Evolutionary conservation across 2,113 vertebrate species (phyloP).

Genomic region (Dolichallabes microphthalmus): DNA sequence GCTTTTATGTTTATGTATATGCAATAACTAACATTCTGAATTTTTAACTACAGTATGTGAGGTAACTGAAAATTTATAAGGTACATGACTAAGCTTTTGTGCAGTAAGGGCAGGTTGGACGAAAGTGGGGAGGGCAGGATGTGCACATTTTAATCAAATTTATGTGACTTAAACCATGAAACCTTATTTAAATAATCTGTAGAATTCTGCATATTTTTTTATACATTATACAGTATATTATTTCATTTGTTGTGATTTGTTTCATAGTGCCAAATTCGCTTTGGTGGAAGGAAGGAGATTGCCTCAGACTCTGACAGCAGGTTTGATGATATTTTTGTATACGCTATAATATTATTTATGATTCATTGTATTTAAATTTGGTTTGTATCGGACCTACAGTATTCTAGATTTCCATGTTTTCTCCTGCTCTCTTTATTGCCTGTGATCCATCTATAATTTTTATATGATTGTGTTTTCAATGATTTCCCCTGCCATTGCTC

Average conservation of each 20-base stretch:
- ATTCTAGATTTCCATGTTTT: neutral
- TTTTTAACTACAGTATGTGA: neutral
- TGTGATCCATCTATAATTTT: neutral
- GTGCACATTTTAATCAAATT: neutral
- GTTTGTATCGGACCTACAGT: neutral
- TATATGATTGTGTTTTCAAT: neutral
- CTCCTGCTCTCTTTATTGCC: neutral
- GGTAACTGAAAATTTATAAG: neutral
- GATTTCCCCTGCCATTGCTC: neutral
- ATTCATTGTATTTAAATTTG: neutral
- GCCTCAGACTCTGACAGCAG: conserved; percentile 98
- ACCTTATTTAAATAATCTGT: neutral
- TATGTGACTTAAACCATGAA: neutral
- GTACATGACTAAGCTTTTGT: neutral
- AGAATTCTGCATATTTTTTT: neutral
- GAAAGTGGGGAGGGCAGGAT: neutral
- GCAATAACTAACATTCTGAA: neutral
- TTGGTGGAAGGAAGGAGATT: conserved; percentile 98
- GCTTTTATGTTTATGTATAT: neutral
- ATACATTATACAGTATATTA: neutral
- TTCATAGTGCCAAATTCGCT: conserved; percentile 95
- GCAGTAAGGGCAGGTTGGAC: neutral
- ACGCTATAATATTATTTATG: neutral
- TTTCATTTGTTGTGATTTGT: neutral
- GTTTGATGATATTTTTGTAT: conserved; percentile 65